phyloP scores from a whole-genome alignment of 1,140 invertebrate species.

The Drosophila prosaltans region DNA sequence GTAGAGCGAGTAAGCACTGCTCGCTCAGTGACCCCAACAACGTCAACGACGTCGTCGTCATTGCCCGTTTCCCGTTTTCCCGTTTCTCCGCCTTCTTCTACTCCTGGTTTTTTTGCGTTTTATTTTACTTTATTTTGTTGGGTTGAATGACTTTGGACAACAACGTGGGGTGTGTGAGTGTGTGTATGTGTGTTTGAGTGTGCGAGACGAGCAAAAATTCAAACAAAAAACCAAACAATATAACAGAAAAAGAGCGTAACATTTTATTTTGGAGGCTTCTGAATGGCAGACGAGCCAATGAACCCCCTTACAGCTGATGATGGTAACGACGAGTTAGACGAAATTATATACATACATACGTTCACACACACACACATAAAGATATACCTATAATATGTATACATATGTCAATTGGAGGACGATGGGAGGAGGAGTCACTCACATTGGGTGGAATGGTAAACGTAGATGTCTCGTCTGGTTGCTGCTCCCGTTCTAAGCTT shows the following conservation, averaged over 20 bases:
- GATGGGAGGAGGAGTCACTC: not conserved
- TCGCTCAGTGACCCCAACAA: constrained; percentile 67
- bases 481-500: constrained; percentile 3
- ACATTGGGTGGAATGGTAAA: not conserved
- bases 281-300: constrained; percentile 57
- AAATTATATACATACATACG: not conserved
- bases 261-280: constrained; percentile 34
- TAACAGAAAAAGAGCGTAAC: constrained; percentile 65
- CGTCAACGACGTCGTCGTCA: constrained; percentile 40
- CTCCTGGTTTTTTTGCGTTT: constrained; percentile 57
- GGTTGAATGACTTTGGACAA: constrained; percentile 74
- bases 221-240: constrained; percentile 39
- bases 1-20: constrained; percentile 25
- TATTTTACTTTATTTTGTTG: constrained; percentile 75
- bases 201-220: constrained; percentile 48
- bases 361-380: too few relatives aligned
- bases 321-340: constrained; percentile 20
- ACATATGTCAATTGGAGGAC: not conserved
- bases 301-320: constrained; percentile 77
- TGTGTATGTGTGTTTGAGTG: not conserved
- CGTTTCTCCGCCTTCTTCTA: constrained; percentile 26
- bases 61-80: constrained; percentile 43
- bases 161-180: constrained; percentile 36
- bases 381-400: not conserved
- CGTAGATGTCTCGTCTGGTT: constrained; percentile 38